Percentiles rank a stretch among this genome's conserved stretches.
phyloP scores from a whole-genome alignment of 2,888 invertebrate genomes.

The Hypolimnas misippus region DNA sequence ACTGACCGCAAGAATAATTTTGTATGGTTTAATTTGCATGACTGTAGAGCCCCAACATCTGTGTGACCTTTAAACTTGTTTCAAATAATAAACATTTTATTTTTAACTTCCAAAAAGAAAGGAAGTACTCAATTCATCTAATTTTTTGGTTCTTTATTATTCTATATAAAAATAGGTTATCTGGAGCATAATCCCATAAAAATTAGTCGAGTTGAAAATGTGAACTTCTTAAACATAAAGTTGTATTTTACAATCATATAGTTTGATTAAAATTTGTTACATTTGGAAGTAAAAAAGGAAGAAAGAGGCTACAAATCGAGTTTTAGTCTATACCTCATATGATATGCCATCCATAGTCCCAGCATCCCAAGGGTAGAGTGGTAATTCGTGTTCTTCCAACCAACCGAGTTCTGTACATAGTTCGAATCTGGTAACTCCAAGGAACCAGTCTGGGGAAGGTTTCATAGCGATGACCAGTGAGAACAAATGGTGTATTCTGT shows the following conservation, averaged over 20 bases:
- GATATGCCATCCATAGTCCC: constrained; percentile 72
- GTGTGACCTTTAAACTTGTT: neutral
- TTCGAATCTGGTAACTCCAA: constrained; percentile 71
- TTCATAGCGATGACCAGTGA: constrained; percentile 70
- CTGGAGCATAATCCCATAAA: too few species aligned
- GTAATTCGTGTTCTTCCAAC: constrained; percentile 57
- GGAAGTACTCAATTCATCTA: too few species aligned
- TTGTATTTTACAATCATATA: constrained; percentile 5
- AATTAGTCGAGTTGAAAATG: too few species aligned
- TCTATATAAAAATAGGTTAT: too few species aligned
- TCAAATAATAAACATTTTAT: neutral
- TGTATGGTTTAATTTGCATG: neutral
- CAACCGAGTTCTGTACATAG: constrained; percentile 66
- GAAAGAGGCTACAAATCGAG: too few species aligned
- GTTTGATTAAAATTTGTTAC: neutral
- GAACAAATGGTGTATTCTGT: constrained; percentile 70
- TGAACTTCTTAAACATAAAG: too few species aligned
- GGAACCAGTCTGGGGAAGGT: constrained; percentile 78
- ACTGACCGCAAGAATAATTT: neutral
- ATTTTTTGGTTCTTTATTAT: too few species aligned
- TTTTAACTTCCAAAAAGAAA: too few species aligned
- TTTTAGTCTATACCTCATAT: constrained; percentile 60
- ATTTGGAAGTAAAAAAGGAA: too few species aligned
- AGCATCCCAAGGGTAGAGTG: constrained; percentile 75
- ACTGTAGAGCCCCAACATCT: neutral